Conservation (phyloP, 2,797 vertebrate genomes). For the Hapalemur alaotrensis region DNA sequence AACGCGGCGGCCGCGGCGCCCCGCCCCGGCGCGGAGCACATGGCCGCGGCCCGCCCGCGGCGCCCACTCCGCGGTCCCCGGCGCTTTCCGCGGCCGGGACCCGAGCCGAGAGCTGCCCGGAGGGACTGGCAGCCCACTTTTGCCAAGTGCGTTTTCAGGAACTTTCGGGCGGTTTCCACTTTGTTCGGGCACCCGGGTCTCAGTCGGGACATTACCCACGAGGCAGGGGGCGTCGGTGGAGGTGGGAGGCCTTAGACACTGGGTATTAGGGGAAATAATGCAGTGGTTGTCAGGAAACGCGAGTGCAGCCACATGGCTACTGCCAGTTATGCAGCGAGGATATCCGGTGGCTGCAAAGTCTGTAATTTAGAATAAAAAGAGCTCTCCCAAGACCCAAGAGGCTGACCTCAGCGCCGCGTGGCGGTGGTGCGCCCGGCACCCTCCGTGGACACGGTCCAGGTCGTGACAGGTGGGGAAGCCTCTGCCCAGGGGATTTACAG, state of each 20-base stretch:
- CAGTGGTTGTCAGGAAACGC: slow-evolving; percentile 66
- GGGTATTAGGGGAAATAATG: slow-evolving; percentile 59
- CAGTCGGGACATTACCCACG: not conserved
- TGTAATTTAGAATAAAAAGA: slow-evolving; percentile 65
- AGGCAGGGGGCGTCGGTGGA: not conserved
- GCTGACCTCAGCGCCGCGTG: slow-evolving; percentile 69
- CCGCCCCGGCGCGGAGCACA: not conserved
- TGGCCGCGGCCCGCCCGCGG: not conserved
- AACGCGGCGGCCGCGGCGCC: slow-evolving; percentile 17
- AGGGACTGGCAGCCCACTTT: not conserved
- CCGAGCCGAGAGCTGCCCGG: not conserved
- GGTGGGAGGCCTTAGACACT: not conserved
- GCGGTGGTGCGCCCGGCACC: slow-evolving; percentile 40
- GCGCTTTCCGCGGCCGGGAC: not conserved
- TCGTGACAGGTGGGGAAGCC: slow-evolving; percentile 63
- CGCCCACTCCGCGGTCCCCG: not conserved
- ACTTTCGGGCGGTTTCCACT: not conserved
- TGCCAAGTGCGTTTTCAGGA: not conserved
- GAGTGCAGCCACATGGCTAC: slow-evolving; percentile 68
- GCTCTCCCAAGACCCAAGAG: slow-evolving; percentile 35
- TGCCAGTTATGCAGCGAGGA: slow-evolving; percentile 67
- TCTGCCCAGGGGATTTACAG: not conserved
- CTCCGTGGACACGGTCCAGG: slow-evolving; percentile 37
- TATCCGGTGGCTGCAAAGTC: slow-evolving; percentile 72
- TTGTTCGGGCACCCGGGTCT: not conserved